A percentile compares a stretch with the other conserved stretches of the same genome.
phyloP scores from a whole-genome alignment of 2,797 vertebrate genomes.

The Sebastes umbrosus region DNA sequence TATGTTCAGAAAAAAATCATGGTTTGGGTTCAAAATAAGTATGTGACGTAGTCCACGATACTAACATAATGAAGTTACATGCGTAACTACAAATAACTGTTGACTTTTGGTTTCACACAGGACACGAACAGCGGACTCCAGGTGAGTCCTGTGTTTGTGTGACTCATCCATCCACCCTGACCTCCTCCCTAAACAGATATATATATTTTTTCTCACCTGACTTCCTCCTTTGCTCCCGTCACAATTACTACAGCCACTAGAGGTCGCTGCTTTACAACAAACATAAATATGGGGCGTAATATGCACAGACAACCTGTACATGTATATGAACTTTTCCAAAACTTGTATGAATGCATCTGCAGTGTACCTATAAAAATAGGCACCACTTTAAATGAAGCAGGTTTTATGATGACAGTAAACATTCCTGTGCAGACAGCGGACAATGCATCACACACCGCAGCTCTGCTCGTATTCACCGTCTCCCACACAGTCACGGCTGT shows the following conservation, averaged over 20 bases:
- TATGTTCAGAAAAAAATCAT: no score
- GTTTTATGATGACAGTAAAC: not conserved
- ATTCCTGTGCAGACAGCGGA: not conserved
- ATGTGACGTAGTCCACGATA: no score
- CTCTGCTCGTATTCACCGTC: not conserved
- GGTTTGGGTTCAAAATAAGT: no score
- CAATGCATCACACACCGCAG: not conserved
- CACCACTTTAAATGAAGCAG: not conserved
- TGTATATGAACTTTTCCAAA: not conserved
- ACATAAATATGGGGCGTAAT: not conserved
- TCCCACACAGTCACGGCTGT: not conserved
- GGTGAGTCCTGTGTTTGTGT: no score
- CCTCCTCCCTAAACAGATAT: no score
- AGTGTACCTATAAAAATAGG: not conserved
- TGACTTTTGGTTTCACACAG: no score
- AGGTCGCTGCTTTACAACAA: not conserved
- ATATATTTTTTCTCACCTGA: no score
- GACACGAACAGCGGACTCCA: no score
- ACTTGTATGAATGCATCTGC: not conserved
- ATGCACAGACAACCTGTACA: not conserved
- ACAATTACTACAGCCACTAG: not conserved
- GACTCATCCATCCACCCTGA: no score
- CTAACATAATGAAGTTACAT: no score
- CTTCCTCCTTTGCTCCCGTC: not conserved
- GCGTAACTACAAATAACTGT: no score